Evolutionary conservation across 30 jellyfish, hydroid and myxozoan species (phyloP).

Genomic region (Hydractinia echinata): DNA sequence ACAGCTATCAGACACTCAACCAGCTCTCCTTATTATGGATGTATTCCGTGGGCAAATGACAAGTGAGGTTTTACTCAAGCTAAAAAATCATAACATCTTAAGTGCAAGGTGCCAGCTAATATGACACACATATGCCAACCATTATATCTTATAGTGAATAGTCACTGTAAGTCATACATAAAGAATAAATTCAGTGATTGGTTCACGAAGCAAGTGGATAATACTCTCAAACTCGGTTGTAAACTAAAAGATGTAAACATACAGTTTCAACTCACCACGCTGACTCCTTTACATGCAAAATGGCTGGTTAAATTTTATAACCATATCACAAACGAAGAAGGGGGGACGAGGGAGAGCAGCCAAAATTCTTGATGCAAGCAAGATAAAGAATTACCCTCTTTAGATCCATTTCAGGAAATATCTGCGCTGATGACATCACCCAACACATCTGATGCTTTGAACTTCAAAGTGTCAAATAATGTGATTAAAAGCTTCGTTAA

Average conservation of each 20-base stretch:
- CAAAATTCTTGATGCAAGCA: too few species aligned
- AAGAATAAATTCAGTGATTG: not conserved
- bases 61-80: not conserved
- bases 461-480: too few species aligned
- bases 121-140: not conserved
- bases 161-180: not conserved
- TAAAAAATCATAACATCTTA: too few species aligned
- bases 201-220: not conserved
- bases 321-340: too few species aligned
- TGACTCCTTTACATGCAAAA: not conserved
- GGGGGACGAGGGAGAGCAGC: too few species aligned
- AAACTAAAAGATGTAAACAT: not conserved
- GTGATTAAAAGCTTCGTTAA: too few species aligned
- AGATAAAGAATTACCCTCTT: too few species aligned
- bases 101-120: constrained; percentile 15
- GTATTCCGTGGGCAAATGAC: constrained; percentile 10
- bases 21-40: not conserved
- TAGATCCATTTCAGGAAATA: too few species aligned
- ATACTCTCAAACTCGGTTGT: not conserved
- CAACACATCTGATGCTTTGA: too few species aligned
- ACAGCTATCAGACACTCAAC: not conserved
- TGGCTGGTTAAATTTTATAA: too few species aligned
- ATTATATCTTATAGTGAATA: not conserved
- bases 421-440: too few species aligned
- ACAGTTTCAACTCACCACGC: not conserved